Evolutionary conservation across 2,888 invertebrate genomes (phyloP).

Genomic region (Apotomis betuletana): DNA sequence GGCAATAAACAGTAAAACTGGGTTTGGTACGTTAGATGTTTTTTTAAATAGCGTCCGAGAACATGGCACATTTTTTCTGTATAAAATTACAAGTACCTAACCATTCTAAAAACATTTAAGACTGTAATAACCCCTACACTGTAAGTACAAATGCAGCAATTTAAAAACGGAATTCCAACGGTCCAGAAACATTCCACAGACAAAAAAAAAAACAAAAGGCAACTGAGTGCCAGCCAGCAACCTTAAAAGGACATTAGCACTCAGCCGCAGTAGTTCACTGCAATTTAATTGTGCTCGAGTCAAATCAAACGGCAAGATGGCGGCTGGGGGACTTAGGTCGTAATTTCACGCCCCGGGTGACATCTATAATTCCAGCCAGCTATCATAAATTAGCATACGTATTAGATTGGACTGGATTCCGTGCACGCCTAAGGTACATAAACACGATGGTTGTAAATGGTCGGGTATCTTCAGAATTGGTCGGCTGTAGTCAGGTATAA

Average conservation of each 20-base stretch:
- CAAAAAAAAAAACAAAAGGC: conserved; percentile 42
- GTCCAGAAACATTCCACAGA: conserved; percentile 37
- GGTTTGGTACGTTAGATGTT: not conserved
- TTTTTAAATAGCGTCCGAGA: not conserved
- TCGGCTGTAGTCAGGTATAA: conserved; percentile 44
- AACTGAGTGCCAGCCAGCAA: conserved; percentile 40
- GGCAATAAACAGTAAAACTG: not conserved
- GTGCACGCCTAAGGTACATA: conserved; percentile 65
- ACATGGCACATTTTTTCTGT: not conserved
- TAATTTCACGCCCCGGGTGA: conserved; percentile 75
- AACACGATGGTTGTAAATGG: conserved; percentile 44
- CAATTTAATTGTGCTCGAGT: conserved; percentile 64
- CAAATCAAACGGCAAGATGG: conserved; percentile 75
- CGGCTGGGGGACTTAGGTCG: conserved; percentile 59
- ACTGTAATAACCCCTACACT: conserved; percentile 5
- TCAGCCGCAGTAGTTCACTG: conserved; percentile 49
- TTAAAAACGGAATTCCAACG: conserved; percentile 32
- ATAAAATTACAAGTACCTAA: not conserved
- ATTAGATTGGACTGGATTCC: conserved; percentile 76
- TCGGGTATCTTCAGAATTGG: conserved; percentile 54
- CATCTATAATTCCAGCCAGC: conserved; percentile 79
- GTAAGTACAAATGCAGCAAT: conserved; percentile 28
- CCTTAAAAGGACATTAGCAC: conserved; percentile 60
- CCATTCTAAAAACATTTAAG: conserved; percentile 20
- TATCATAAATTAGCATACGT: conserved; percentile 82